Base-by-base conservation (phyloP, 2,113 vertebrate genomes). In the Sylvietta virens region DNA sequence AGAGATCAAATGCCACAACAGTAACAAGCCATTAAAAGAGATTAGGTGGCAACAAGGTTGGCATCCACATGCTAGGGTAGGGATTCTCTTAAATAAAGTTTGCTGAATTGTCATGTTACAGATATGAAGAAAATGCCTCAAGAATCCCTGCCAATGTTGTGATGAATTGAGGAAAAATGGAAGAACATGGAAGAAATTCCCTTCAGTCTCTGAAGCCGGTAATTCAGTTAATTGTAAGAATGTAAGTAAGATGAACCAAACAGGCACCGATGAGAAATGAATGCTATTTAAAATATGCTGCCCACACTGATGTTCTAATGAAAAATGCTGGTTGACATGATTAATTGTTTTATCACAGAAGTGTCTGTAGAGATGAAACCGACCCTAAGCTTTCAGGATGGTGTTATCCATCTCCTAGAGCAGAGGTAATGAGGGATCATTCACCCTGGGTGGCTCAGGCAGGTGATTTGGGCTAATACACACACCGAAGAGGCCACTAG, bases 191-290 rank as follows among this genome's bases (percentile, higher is more conserved):
- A 80, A 95, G 76, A 94, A 73, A 83, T 84, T 94, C 64, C 48
- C 42, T 82, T 86, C 54, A 22, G 64, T 40, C 64, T 81, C 88
- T 86, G 77, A 90, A 95, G 78, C 0, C 66, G 79, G 22, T 56
- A 86, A 64, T 78, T 77, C 86, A 67, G 72, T 83, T 94, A 90
- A 81, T 78, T 22, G 15, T 47, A 42, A 81, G 64, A 56, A 54
- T 51, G 24, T 66, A 92, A 56, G 91, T 83, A 81, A 72, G 76
- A 74, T 64, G 86, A 90, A 81, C 71, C 67, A 91, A 93, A 84
- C 44, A 83, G 86, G 82, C 15, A 71, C 86, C 6, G 22, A 30
- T 95, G 92, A 95, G 91, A 93, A 95, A 94, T 91, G 82, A 96
- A 86, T 3, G 39, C 83, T 90, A 66, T 92, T 93, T 94, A 95